These are phyloP conservation scores for Dreissena rostriformis DNA, from an alignment of 1,140 invertebrate genomes.

Conservation along the genomic window DNA sequence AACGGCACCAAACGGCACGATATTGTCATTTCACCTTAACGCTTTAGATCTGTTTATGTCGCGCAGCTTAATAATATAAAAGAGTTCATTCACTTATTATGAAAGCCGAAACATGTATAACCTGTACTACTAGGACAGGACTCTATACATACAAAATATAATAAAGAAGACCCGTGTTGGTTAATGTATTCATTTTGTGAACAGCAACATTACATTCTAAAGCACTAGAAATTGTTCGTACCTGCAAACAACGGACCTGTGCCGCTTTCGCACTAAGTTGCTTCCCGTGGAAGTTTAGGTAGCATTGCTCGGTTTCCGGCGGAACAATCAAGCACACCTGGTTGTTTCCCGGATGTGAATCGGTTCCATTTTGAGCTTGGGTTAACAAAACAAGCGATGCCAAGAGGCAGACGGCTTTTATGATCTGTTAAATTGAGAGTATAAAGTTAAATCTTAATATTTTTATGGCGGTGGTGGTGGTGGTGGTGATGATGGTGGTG, in stretches of 20 bases:
- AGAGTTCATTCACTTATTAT: background rate
- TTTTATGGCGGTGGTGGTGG: background rate
- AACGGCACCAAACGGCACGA: no score
- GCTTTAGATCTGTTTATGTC: background rate
- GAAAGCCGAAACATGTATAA: background rate
- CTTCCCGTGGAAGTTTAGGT: slow-evolving; percentile 42
- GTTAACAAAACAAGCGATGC: background rate
- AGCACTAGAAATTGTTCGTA: background rate
- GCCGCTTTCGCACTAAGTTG: slow-evolving; percentile 41
- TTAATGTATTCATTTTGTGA: background rate
- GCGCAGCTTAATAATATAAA: background rate
- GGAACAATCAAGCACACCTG: slow-evolving; percentile 55
- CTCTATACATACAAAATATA: background rate
- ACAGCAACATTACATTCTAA: background rate
- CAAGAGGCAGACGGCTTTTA: no score
- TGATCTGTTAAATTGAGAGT: no score
- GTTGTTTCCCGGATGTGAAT: slow-evolving; percentile 14
- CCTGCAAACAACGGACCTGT: slow-evolving; percentile 51
- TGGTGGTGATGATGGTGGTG: background rate
- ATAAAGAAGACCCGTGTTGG: background rate
- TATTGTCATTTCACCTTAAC: no score
- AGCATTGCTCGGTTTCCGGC: slow-evolving; percentile 42
- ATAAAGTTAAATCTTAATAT: no score
- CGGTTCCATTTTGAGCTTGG: background rate
- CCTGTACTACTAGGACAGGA: background rate